phyloP scores from a whole-genome alignment of 2,113 vertebrate species.

The Xenopus borealis region DNA sequence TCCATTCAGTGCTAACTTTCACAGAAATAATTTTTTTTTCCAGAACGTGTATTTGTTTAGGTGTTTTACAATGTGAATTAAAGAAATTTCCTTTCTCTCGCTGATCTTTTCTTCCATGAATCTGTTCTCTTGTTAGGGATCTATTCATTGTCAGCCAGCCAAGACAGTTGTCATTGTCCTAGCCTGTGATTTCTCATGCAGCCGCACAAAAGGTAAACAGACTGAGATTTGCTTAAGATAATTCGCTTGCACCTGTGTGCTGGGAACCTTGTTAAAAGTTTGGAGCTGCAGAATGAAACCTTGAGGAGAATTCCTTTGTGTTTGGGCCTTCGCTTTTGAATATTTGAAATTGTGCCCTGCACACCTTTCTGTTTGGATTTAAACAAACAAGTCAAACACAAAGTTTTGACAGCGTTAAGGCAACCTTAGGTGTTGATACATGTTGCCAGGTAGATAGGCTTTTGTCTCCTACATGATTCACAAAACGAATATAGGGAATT shows the following conservation, averaged over 20 bases:
- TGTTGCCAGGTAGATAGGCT: conserved; percentile 19
- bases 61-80: background rate
- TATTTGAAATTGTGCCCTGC: conserved; percentile 32
- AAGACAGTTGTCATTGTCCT: conserved; percentile 18
- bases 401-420: conserved; percentile 39
- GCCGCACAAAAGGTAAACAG: conserved; percentile 43
- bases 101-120: conserved; percentile 20
- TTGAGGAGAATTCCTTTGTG: conserved; percentile 21
- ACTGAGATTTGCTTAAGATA: conserved; percentile 44
- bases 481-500: too few species aligned
- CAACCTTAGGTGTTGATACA: conserved; percentile 32
- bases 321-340: conserved; percentile 8
- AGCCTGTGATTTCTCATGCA: conserved; percentile 40
- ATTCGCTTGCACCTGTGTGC: conserved; percentile 42
- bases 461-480: too few species aligned
- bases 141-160: conserved; percentile 48
- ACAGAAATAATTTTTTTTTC: background rate
- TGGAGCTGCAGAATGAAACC: conserved; percentile 31
- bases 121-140: conserved; percentile 29
- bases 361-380: conserved; percentile 26
- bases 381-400: conserved; percentile 37
- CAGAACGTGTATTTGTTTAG: conserved; percentile 27
- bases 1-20: background rate
- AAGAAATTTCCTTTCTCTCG: conserved; percentile 41
- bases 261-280: conserved; percentile 22